phyloP scores from a whole-genome alignment of 2,113 vertebrate genomes.

The Callospermophilus lateralis region DNA sequence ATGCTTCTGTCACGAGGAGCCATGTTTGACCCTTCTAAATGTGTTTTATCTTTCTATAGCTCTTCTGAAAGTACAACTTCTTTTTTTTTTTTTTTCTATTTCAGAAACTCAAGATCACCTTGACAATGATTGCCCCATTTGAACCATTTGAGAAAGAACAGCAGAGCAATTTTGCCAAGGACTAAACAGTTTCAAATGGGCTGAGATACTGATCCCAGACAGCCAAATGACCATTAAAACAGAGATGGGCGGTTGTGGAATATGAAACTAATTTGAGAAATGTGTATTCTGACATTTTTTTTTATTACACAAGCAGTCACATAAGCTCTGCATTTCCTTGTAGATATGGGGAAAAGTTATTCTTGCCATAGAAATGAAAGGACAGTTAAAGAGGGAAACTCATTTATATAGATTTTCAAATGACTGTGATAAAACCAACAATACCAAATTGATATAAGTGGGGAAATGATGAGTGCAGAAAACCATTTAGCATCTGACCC shows the following conservation, averaged over 20 bases:
- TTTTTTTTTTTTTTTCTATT: conserved; percentile 53
- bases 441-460: conserved; percentile 68
- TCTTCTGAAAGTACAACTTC: conserved; percentile 49
- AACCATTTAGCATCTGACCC: conserved; percentile 59
- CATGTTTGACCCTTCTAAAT: background rate
- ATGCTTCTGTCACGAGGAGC: background rate
- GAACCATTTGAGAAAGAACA: conserved; percentile 75
- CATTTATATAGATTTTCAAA: conserved; percentile 77
- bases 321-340: conserved; percentile 63
- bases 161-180: conserved; percentile 77
- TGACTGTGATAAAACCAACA: conserved; percentile 68
- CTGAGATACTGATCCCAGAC: conserved; percentile 68
- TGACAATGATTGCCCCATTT: conserved; percentile 80
- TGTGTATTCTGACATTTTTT: conserved; percentile 79
- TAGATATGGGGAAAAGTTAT: conserved; percentile 41
- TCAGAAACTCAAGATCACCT: conserved; percentile 79
- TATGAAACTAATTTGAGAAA: conserved; percentile 79
- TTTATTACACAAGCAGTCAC: conserved; percentile 70
- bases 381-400: conserved; percentile 60
- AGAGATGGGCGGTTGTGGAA: conserved; percentile 50
- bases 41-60: background rate
- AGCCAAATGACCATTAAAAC: conserved; percentile 79
- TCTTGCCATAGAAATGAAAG: conserved; percentile 62
- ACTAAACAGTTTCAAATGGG: conserved; percentile 78
- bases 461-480: conserved; percentile 11